Base-by-base conservation (phyloP, 2,888 invertebrate genomes). In the Gymnocheta viridis region DNA sequence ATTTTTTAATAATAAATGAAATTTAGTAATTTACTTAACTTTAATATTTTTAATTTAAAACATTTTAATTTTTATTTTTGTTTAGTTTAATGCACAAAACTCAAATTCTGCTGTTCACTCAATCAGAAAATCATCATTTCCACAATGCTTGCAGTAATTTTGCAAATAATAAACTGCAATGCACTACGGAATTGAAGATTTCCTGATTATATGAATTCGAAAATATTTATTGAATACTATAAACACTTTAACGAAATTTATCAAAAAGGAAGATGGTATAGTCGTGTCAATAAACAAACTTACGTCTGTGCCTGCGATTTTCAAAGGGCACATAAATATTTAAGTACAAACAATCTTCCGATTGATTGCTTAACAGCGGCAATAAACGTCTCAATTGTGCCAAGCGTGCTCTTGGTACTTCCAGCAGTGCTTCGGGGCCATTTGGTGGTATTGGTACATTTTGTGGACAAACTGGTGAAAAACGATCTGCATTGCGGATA, bases 261-360 rank as follows among this genome's bases (percentile, higher is more conserved):
- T 54, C n/a, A 32, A 54, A 38, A 56, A 27, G 10, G 19, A 2
- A 38, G 9, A 10, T 60, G n/a, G n/a, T n/a, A n/a, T n/a, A n/a
- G n/a, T n/a, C n/a, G 12, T 56, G 22, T 32, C 14, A 51, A 24
- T 29, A 64, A 29, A 51, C 22, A 9, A 64, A 89, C 90, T 89
- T 87, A 90, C 90, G 88, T 85, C 86, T 87, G 66, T 85, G 78
- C 66, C 88, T 86, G 51, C 87, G 88, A 85, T 86, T 87, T 81
- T 88, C 96, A 94, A 88, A 88, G 86, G 99, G 99, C 86, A 98
- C 97, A 93, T 98, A 99, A 88, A 99, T 95, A 93, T 99, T 99
- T 91, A 99, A 95, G 92, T 98, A 98, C 88, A 99, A 95, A 92
- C 99, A 99, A 94, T 99, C 99, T 93, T 99, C 99, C 92, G 97